Base-by-base conservation (phyloP, 2,888 invertebrate species). In the Crossocerus cetratus region DNA sequence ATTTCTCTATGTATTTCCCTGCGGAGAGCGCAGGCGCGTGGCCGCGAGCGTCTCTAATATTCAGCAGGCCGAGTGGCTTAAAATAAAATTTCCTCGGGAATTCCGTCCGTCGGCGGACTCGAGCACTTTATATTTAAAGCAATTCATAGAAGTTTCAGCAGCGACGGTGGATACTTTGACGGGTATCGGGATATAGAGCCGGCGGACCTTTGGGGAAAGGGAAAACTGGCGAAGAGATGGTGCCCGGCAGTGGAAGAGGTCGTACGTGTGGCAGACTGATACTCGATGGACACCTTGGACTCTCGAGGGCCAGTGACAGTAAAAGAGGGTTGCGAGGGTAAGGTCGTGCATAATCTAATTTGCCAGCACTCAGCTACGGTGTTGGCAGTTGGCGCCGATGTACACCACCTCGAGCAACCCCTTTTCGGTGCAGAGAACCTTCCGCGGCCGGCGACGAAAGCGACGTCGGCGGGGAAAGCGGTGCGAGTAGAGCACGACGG, bases 281-380 rank as follows among this genome's bases (percentile, higher is more conserved):
- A 32, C 32, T 56, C 72, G 76, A 74, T 76, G 76, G 65, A 76
- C 78, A 79, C 65, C 68, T 81, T 80, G 60, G 62, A 42, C 45
- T 69, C 61, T 18, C 53, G 49, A 54, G 71, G 77, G 75, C 72
- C 65, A 71, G 73, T 54, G 68, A 58, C 71, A 72, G 53, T 66
- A 61, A 73, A 76, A 78, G 77, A 75, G 82, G 80, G 70, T 74
- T 64, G 77, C 21, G 72, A 79, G 76, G 78, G 76, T 67, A 82
- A 82, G 74, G 77, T 76, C 49, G 74, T 74, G 80, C 74, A 78
- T 86, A 87, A 86, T 87, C 85, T 81, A 87, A 86, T 86, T 84
- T 84, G 76, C 73, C 66, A 72, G 78, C 86, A 84, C 85, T 86
- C 78, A 72, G 67, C 64, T 68, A 69, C 72, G 72, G 67, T 59